phyloP scores from a whole-genome alignment of 2,888 invertebrate species.

The Brachypalpus laphriformis region DNA sequence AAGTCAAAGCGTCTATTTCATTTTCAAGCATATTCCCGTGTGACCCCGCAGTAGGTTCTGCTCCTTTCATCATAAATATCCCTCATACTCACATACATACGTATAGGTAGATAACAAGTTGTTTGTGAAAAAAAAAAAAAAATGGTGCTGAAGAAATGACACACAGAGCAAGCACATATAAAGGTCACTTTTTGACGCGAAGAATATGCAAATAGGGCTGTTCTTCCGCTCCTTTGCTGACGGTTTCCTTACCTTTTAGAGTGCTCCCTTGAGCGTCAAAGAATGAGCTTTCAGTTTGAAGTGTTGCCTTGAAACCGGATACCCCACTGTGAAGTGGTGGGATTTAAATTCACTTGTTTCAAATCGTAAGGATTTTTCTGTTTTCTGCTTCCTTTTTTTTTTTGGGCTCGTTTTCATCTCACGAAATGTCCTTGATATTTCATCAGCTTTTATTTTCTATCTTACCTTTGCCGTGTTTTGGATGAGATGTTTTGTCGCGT shows the following conservation, averaged over 20 bases:
- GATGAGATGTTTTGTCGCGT: slow-evolving; percentile 62
- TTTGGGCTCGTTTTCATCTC: slow-evolving; percentile 3
- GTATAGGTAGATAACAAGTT: neutral
- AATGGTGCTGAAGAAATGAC: slow-evolving; percentile 31
- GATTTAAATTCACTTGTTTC: slow-evolving; percentile 65
- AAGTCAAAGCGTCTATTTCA: slow-evolving; percentile 11
- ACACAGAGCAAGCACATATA: slow-evolving; percentile 32
- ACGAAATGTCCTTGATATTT: slow-evolving; percentile 33
- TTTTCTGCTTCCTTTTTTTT: neutral
- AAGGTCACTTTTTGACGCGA: slow-evolving; percentile 67
- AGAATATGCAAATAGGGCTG: slow-evolving; percentile 62
- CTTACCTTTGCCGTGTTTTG: neutral
- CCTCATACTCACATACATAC: neutral
- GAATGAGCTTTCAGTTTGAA: slow-evolving; percentile 56
- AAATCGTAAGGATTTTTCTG: slow-evolving; percentile 20
- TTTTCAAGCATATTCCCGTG: slow-evolving; percentile 21
- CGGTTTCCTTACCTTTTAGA: slow-evolving; percentile 56
- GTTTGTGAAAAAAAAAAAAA: slow-evolving; percentile 10
- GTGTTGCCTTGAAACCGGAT: slow-evolving; percentile 61
- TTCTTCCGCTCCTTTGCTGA: slow-evolving; percentile 44
- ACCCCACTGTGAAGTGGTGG: slow-evolving; percentile 46
- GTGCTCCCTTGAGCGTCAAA: slow-evolving; percentile 59
- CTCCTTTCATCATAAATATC: slow-evolving; percentile 5
- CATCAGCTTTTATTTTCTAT: slow-evolving; percentile 22
- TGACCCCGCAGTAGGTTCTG: slow-evolving; percentile 27